Evolutionary conservation across 2,797 vertebrate species (phyloP), one percentile per base, ranked within the genome.

Genomic region (Anisognathus igniventris): DNA sequence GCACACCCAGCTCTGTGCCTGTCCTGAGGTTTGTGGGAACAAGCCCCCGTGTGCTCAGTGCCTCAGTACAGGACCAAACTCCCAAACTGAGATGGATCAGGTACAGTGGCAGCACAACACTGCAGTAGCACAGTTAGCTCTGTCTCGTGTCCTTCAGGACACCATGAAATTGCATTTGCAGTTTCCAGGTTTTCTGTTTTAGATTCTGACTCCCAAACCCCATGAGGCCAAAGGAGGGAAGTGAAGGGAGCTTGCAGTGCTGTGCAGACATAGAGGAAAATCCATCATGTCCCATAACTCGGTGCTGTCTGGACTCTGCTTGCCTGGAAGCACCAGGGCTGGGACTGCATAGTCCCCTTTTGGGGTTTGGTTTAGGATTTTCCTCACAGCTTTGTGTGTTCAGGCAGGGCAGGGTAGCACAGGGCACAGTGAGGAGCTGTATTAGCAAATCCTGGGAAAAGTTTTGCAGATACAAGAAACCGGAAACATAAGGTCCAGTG

Each of bases 281-380:
- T 79, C 25, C 2, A 2, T 44, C 67, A 12, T 0, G 0, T 35
- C 31, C 7, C 25, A 2, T 21, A 58, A 12, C 21, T 45, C 8
- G 2, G 28, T n/a, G 42, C 22, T 65, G 5, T 16, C 25, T 75
- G 74, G 37, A 15, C 47, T 65, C 56, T 25, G 5, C 30, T 68
- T 25, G 4, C 31, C 64, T 68, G 10, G 51, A 44, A 28, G 25
- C 28, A 14, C n/a, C 6, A 18, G 35, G 10, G 3, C 30, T 56
- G 22, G 22, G 53, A n/a, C 39, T 65, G 21, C 45, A 25, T 1
- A 54, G 21, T 42, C 5, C 6, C 27, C 15, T 53, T 35, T 39
- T 31, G 44, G 66, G 50, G 4, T 13, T 27, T 64, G 37, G 15
- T 11, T 16, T 45, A 27, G 8, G 6, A 15, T 64, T 79, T 66